phyloP scores from a whole-genome alignment of 2,113 vertebrate genomes.

The Cebidichthys violaceus region DNA sequence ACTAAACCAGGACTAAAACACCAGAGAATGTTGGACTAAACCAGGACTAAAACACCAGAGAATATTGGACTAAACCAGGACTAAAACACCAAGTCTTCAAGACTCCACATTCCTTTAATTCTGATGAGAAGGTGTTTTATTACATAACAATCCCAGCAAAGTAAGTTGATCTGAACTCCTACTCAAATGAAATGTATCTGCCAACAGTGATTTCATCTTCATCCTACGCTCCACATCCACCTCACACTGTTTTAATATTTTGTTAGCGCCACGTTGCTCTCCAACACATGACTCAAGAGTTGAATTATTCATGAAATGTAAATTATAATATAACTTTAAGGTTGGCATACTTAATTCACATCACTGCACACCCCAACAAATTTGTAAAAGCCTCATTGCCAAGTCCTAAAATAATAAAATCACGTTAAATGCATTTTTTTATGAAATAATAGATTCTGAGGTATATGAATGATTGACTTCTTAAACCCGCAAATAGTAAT shows the following conservation, averaged over 20 bases:
- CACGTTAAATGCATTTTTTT: background rate
- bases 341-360: background rate
- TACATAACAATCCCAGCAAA: background rate
- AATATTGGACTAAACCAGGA: background rate
- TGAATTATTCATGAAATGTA: slow-evolving; percentile 8
- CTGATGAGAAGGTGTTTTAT: background rate
- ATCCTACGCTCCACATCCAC: slow-evolving; percentile 14
- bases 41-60: background rate
- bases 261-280: background rate
- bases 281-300: slow-evolving; percentile 9
- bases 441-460: background rate
- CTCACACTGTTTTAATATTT: background rate
- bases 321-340: background rate
- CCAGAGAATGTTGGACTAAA: background rate
- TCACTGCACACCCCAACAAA: background rate
- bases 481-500: background rate
- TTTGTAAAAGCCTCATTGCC: no score
- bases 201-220: slow-evolving; percentile 13
- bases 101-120: background rate
- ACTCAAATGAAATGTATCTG: slow-evolving; percentile 7
- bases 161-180: slow-evolving; percentile 4
- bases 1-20: background rate
- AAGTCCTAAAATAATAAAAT: background rate
- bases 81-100: background rate
- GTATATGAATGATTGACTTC: background rate